phyloP scores from a whole-genome alignment of 2,113 vertebrate genomes.

The Gnathonemus echidnorhynchus region DNA sequence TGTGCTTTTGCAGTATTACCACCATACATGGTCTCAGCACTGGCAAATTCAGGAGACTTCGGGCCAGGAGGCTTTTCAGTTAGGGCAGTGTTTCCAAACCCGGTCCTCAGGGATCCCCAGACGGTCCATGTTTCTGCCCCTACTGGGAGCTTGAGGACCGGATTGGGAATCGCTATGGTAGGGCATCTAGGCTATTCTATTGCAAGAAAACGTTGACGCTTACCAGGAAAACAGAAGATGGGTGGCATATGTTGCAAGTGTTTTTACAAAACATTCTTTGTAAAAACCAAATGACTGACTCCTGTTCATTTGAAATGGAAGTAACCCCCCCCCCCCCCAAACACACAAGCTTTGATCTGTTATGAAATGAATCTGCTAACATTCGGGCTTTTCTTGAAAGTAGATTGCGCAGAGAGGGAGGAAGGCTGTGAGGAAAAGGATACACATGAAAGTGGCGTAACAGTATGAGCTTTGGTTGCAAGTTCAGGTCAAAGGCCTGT shows the following conservation, averaged over 20 bases:
- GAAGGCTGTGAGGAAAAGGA: neutral
- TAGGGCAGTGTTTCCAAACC: neutral
- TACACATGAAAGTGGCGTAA: neutral
- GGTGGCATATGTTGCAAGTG: neutral
- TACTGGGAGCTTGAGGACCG: neutral
- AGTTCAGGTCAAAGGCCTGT: neutral
- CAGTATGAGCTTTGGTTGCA: neutral
- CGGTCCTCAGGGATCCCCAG: neutral
- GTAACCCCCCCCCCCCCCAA: neutral
- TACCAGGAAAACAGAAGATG: neutral
- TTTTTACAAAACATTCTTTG: neutral
- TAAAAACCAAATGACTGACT: neutral
- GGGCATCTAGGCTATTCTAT: neutral
- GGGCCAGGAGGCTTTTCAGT: neutral
- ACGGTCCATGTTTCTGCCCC: neutral
- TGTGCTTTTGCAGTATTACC: neutral
- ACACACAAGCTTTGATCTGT: neutral
- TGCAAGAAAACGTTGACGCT: neutral
- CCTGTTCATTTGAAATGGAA: neutral
- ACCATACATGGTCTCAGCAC: neutral
- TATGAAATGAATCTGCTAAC: neutral
- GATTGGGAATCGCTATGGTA: neutral
- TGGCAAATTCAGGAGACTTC: too few relatives aligned
- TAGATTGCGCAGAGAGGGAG: neutral
- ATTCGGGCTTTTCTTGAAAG: neutral